Conservation (phyloP, 2,797 vertebrate genomes). For the Myotis vivesi region DNA sequence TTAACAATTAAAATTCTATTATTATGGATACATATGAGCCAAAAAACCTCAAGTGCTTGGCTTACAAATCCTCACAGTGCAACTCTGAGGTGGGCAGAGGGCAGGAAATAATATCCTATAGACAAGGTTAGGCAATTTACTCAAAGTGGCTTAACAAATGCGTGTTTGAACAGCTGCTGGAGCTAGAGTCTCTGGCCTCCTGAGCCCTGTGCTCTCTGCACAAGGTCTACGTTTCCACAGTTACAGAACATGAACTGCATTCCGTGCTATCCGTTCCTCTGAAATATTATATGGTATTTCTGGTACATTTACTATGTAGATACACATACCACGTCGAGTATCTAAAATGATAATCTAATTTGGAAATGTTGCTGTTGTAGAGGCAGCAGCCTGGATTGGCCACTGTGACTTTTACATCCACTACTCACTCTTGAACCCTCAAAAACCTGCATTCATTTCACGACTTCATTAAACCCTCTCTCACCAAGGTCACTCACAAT, state of each 20-base stretch:
- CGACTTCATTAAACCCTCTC: neutral
- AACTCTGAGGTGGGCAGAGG: neutral
- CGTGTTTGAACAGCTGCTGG: constrained; percentile 46
- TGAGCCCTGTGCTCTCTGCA: neutral
- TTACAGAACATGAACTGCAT: neutral
- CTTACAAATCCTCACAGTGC: neutral
- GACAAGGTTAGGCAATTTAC: constrained; percentile 24
- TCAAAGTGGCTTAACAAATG: constrained; percentile 33
- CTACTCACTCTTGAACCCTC: neutral
- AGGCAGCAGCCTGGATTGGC: neutral
- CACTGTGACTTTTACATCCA: neutral
- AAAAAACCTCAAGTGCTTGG: neutral
- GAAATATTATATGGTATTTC: neutral
- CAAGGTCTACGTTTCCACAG: neutral
- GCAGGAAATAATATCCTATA: constrained; percentile 25
- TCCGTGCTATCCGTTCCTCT: neutral
- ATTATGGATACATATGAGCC: neutral
- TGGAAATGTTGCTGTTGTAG: neutral
- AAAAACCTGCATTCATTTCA: neutral
- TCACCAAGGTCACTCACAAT: neutral
- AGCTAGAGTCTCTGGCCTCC: neutral
- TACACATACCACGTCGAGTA: no score
- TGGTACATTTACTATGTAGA: neutral
- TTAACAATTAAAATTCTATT: neutral
- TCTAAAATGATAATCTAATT: neutral